phyloP scores from a whole-genome alignment of 2,113 vertebrate genomes.

The Tyrannus savana region DNA sequence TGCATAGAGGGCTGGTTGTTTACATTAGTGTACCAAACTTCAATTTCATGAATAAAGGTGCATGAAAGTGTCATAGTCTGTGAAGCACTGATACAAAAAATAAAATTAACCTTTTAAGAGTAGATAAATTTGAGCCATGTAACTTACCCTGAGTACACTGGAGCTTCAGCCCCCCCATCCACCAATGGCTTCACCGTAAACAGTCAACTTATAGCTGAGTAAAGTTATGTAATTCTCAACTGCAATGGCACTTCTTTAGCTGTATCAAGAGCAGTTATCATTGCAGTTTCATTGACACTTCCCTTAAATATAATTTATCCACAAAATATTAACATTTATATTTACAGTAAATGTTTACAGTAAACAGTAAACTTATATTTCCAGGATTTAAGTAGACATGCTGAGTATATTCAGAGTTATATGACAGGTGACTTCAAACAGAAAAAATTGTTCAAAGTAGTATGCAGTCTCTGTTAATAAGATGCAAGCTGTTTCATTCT shows the following conservation, averaged over 20 bases:
- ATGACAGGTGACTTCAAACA: neutral
- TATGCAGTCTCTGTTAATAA: neutral
- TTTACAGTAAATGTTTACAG: neutral
- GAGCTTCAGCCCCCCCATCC: neutral
- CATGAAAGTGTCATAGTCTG: neutral
- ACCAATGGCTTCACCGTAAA: neutral
- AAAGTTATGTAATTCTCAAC: neutral
- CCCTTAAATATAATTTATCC: neutral
- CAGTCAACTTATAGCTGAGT: neutral
- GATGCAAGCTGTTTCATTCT: constrained; percentile 1
- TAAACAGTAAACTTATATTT: neutral
- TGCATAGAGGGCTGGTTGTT: neutral
- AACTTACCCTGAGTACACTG: neutral
- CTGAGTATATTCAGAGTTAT: neutral
- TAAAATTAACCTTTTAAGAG: neutral
- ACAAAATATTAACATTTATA: neutral
- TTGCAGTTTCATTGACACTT: neutral
- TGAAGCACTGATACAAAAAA: neutral
- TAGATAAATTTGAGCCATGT: neutral
- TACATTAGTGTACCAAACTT: neutral
- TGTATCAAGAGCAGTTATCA: neutral
- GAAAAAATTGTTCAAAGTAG: neutral
- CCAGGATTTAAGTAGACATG: neutral
- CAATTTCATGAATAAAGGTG: neutral
- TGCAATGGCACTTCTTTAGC: neutral